phyloP scores from a whole-genome alignment of 1,140 invertebrate species.

The Sesamia nonagrioides region DNA sequence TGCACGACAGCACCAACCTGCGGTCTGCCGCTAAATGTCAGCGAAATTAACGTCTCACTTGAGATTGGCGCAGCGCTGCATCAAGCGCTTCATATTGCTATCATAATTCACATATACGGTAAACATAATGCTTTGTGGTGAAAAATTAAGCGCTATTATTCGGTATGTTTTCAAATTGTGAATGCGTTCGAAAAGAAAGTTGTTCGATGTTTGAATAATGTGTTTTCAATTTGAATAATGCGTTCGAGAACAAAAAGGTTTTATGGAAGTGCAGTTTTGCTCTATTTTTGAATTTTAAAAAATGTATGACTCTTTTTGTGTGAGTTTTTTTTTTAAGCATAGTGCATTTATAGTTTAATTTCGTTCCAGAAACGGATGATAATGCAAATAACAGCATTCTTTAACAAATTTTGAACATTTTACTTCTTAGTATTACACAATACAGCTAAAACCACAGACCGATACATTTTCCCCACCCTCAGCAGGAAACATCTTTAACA shows the following conservation, averaged over 20 bases:
- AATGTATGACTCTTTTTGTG: not conserved
- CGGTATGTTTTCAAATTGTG: not conserved
- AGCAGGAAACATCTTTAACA: constrained; percentile 45
- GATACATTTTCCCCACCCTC: constrained; percentile 28
- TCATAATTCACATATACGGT: not conserved
- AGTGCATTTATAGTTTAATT: not conserved
- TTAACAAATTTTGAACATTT: not conserved
- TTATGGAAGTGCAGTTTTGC: not conserved
- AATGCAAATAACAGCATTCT: not conserved
- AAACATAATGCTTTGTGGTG: not conserved
- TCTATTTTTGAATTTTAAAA: not conserved
- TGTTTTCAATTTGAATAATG: constrained; percentile 16
- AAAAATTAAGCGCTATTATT: constrained; percentile 25
- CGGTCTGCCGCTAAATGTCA: constrained; percentile 42
- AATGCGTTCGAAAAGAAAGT: constrained; percentile 36
- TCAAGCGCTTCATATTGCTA: constrained; percentile 30
- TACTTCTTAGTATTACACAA: not conserved
- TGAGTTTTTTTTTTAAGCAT: not conserved
- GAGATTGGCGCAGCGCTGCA: constrained; percentile 25
- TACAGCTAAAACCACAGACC: constrained; percentile 9
- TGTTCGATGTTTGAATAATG: constrained; percentile 5
- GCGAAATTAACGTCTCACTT: constrained; percentile 44
- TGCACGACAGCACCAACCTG: constrained; percentile 40
- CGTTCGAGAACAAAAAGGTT: constrained; percentile 15
- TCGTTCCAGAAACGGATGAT: not conserved